Base-by-base conservation (phyloP, 2,113 vertebrate genomes). In the Mastomys natalensis region DNA sequence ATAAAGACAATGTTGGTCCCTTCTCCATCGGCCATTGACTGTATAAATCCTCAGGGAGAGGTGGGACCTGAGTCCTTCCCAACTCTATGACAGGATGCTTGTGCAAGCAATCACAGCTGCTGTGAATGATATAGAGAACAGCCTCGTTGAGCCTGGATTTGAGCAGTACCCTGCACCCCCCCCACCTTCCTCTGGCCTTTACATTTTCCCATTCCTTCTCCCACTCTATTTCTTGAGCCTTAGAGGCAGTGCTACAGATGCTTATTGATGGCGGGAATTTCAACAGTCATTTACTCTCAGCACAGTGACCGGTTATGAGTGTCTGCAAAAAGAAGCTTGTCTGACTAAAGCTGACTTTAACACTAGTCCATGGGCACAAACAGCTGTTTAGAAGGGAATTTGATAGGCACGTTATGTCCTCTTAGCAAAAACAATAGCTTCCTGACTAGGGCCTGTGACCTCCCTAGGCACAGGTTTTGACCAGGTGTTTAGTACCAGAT, bases 111-210 rank as follows among this genome's bases (percentile, higher is more conserved):
- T 26, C 40, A 31, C 58, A 31, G 58, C 81, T 45, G 7, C 55
- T 15, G 6, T 60, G 80, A 82, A 26, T 15, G 80, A 60, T 24
- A n/a, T n/a, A 24, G 22, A 40, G 17, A 24, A 29, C 22, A 43
- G 55, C 81, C n/a, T 62, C 16, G 0, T 6, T 3, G 4, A 2
- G 24, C 55, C 81, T 29, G 58, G 58, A 10, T 31, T 40, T 85
- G 24, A 45, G 58, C 40, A 64, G 55, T 29, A n/a, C 58, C 24
- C 13, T 0, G 0, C 22, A 17, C 16, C 22, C n/a, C n/a, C 22
- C n/a, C n/a, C n/a, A n/a, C 22, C 5, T 16, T 26, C 26, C 40
- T 31, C 55, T 45, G 15, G 40, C 24, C 2, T 15, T 43, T 13
- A 40, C 22, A 29, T 43, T 62, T 64, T 19, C 16, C n/a, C 10